These are phyloP conservation scores for Sicus ferrugineus DNA, from an alignment of 2,888 invertebrate species.

Conservation along the genomic window DNA sequence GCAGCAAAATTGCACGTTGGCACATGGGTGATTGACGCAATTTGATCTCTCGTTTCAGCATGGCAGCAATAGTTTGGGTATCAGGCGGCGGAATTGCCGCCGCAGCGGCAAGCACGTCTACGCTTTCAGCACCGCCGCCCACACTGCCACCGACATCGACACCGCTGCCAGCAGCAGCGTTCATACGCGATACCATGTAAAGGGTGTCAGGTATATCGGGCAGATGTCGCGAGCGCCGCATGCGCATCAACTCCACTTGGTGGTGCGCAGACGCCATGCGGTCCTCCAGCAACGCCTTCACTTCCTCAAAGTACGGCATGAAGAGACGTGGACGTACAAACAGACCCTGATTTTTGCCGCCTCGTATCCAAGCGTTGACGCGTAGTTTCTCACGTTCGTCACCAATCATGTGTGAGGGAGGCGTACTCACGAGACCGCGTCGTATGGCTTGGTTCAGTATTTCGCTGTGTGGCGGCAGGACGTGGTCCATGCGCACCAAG, in stretches of 20 bases:
- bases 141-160: constrained; percentile 50
- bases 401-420: constrained; percentile 86
- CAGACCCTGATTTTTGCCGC: constrained; percentile 74
- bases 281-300: constrained; percentile 86
- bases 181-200: constrained; percentile 77
- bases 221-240: constrained; percentile 76
- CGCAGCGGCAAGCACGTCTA: constrained; percentile 73
- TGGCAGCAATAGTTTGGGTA: constrained; percentile 76
- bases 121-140: constrained; percentile 65
- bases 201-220: constrained; percentile 91
- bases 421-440: constrained; percentile 80
- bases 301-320: constrained; percentile 94
- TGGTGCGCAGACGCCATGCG: constrained; percentile 78
- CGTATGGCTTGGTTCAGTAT: constrained; percentile 74
- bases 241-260: constrained; percentile 76
- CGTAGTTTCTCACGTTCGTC: constrained; percentile 73
- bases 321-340: constrained; percentile 88
- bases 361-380: constrained; percentile 82
- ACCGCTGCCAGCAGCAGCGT: constrained; percentile 53
- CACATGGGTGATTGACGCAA: constrained; percentile 81
- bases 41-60: constrained; percentile 87
- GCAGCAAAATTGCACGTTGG: constrained; percentile 78
- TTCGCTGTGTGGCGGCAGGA: constrained; percentile 84
- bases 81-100: constrained; percentile 79
- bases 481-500: constrained; percentile 87